Base-by-base conservation (phyloP, 2,888 invertebrate species). In the Lapara coniferarum region DNA sequence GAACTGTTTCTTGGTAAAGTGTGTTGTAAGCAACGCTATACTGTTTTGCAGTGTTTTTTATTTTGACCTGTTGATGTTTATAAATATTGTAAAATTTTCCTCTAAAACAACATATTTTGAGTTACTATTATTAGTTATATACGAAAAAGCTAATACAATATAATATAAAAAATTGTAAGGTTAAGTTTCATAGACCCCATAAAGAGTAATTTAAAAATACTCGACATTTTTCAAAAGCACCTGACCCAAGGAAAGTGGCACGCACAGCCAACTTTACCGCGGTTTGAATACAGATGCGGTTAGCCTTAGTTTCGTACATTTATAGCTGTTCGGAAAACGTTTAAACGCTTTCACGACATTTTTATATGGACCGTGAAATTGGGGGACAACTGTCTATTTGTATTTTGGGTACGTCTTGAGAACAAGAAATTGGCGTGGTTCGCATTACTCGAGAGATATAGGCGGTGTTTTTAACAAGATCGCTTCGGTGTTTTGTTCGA, bases 261-360 rank as follows among this genome's bases (percentile, higher is more conserved):
- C 89, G 88, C 89, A 90, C 85, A 87, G 88, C 85, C 84, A 86
- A 84, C 87, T 89, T 85, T 84, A 81, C 85, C 88, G 85, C 84
- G 82, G 84, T 78, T 88, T 89, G 91, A 91, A 92, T 91, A 91
- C 81, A 81, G 79, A 81, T 79, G 82, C 81, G 81, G 82, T 82
- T 82, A 79, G 78, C 72, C 74, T 78, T 75, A 79, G 77, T 76
- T 78, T 75, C 74, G 72, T 72, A 73, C 73, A 67, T 72, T 77
- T 78, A 74, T 75, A 75, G 66, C 69, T 75, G 78, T 80, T 77
- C 72, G 75, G 73, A 67, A 70, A 76, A 71, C 72, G 70, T 69
- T 72, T 70, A 58, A 68, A 67, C 68, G 71, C 30, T 51, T 56
- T 51, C 57, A 67, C 16, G 51, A 53, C 53, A 59, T 58, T 68